Conservation (phyloP, 2,888 invertebrate species). For the Sminthurides aquaticus region DNA sequence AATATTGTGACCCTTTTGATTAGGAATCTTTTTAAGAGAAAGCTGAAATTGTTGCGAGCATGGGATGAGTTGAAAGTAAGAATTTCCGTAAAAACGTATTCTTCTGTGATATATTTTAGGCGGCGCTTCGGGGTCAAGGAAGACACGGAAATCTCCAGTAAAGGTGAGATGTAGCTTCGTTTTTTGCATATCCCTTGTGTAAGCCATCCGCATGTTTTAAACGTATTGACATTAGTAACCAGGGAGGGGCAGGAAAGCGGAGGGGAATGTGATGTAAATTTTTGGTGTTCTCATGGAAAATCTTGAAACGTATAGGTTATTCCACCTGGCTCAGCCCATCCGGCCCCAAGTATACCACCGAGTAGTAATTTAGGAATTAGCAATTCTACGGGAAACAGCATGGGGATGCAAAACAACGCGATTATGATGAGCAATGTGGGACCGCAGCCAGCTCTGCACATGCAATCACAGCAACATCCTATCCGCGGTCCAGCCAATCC, state of each 20-base stretch:
- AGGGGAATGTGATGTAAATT: slow-evolving; percentile 26
- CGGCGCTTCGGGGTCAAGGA: slow-evolving; percentile 36
- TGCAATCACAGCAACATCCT: not conserved
- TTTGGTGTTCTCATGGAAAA: slow-evolving; percentile 7
- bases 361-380: slow-evolving; percentile 18
- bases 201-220: not conserved
- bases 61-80: not conserved
- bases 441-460: not conserved
- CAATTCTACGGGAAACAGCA: slow-evolving; percentile 2
- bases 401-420: not conserved
- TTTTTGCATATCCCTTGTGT: not conserved
- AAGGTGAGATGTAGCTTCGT: slow-evolving; percentile 34
- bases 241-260: too few species aligned
- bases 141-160: slow-evolving; percentile 40
- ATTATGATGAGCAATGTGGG: not conserved
- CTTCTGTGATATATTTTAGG: slow-evolving; percentile 32
- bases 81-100: not conserved
- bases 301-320: slow-evolving; percentile 15
- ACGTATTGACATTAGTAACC: not conserved
- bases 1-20: too few species aligned
- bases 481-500: not conserved
- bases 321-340: slow-evolving; percentile 17
- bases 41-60: too few species aligned
- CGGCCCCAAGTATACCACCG: slow-evolving; percentile 18
- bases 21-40: too few species aligned